Evolutionary conservation across 2,888 invertebrate genomes (phyloP), one percentile per base, ranked within the genome.

Genomic region (Drosophila helvetica): DNA sequence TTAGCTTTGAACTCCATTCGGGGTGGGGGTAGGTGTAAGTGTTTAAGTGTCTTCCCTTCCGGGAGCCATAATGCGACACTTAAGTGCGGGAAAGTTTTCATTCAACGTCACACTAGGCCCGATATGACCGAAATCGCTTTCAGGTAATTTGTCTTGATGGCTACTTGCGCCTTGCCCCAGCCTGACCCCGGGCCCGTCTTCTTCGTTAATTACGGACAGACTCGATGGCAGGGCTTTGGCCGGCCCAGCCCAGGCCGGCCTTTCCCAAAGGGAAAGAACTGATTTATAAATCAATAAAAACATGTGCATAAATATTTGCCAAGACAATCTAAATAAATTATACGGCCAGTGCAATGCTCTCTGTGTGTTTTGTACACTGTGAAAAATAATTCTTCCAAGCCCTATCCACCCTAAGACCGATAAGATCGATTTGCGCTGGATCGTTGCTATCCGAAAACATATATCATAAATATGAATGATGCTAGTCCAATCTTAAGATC

Each of bases 241-340:
- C 19, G 1, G 19, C 19, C 19, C 19, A 2, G 19, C 19, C 19
- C 19, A 2, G 1, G 2, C 19, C 19, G 18, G n/a, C 27, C 33
- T 38, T 45, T 66, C 47, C 30, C 38, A 42, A 18, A 52, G 58
- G 55, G 59, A 45, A 48, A 30, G 76, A 86, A 85, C 86, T 88
- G 83, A 88, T 82, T 86, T 82, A 87, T 79, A 87, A 82, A 87
- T 85, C 88, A 82, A 82, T 81, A 85, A 62, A 52, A 65, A 79
- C 82, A 73, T 86, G 80, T 75, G 72, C 88, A 82, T 83, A 82
- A 86, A 82, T 88, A 86, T 87, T 82, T 82, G 66, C 72, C 60
- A 33, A 74, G 86, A 86, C 86, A 82, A 82, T 88, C 75, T 83
- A 82, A 82, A 82, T 88, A 86, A 86, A 88, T 82, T 88, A 80